Evolutionary conservation across 2,888 invertebrate genomes (phyloP).

Genomic region (Silvanus unidentatus): DNA sequence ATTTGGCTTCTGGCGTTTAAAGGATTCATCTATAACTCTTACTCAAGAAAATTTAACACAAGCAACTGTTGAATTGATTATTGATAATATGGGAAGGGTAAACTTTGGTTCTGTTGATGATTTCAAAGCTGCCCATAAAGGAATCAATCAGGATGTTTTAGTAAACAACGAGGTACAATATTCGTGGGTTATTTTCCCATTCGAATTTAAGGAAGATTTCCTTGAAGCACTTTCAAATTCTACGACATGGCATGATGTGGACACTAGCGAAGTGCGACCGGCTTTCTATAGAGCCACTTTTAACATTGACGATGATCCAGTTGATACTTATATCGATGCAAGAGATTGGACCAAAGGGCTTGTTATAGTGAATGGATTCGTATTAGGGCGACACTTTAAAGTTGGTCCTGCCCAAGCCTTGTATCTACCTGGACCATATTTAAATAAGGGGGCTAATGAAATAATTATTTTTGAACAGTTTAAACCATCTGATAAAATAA

Average conservation of each 20-base stretch:
- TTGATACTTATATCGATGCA: slow-evolving; percentile 74
- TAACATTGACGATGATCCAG: slow-evolving; percentile 45
- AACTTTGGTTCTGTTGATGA: slow-evolving; percentile 49
- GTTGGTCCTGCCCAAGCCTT: slow-evolving; percentile 77
- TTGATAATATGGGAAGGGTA: slow-evolving; percentile 78
- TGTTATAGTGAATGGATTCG: slow-evolving; percentile 76
- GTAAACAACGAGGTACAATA: slow-evolving; percentile 40
- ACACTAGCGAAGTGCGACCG: slow-evolving; percentile 49
- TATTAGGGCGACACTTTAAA: slow-evolving; percentile 73
- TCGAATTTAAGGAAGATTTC: slow-evolving; percentile 45
- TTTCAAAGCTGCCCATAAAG: slow-evolving; percentile 41
- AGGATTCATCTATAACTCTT: slow-evolving; percentile 32
- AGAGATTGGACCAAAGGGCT: slow-evolving; percentile 79
- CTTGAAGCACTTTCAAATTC: slow-evolving; percentile 45
- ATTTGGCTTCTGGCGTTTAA: slow-evolving; percentile 45
- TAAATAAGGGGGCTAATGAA: slow-evolving; percentile 49
- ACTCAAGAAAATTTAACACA: slow-evolving; percentile 20
- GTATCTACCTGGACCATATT: slow-evolving; percentile 72
- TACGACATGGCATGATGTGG: slow-evolving; percentile 35
- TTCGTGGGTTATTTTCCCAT: slow-evolving; percentile 44
- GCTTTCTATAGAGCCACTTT: slow-evolving; percentile 52
- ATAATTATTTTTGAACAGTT: slow-evolving; percentile 42
- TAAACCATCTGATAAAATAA: slow-evolving; percentile 23
- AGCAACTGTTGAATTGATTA: slow-evolving; percentile 43
- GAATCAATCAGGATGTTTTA: slow-evolving; percentile 42